Evolutionary conservation across 2,888 invertebrate species (phyloP), one percentile per base, ranked within the genome.

Genomic region (Cosmia trapezina): DNA sequence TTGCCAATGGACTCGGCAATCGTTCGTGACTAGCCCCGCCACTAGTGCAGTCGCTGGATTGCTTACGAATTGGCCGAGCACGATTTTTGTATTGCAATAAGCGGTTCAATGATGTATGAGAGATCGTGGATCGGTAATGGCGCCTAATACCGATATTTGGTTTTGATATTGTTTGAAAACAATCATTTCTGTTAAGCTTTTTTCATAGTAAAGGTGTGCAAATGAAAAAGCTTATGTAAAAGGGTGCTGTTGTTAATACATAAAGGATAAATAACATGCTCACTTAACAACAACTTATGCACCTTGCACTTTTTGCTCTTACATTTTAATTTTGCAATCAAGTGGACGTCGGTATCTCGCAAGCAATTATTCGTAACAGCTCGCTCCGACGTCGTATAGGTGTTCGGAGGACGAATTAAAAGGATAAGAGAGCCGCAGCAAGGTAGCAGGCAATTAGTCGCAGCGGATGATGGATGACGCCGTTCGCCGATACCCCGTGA

Each of bases 391-490:
- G 82, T 87, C 84, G 84, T 89, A 91, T 91, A 92, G 93, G 93
- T 93, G 92, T 91, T 88, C 89, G 81, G 91, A 93, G 93, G 94
- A 94, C 92, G 94, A 94, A 94, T 94, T 94, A 94, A 94, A 95
- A 93, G 94, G 93, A 94, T 94, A 94, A 94, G 94, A 92, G 91
- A 92, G 90, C 89, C 90, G 93, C 92, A 92, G 92, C 93, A 93
- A 95, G 95, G 95, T 95, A 96, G 96, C 95, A 92, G 92, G 95
- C 95, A 95, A 96, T 96, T 95, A 96, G 96, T 95, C 94, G 90
- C 90, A 87, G 86, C 80, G 88, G 91, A 94, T 96, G 96, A 96
- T 96, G 95, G 96, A 96, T 96, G 95, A 92, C 91, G 91, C 91
- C 90, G 91, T 90, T 90, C 86, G 86, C 88, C 91, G 93, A 93